phyloP scores from a whole-genome alignment of 1,140 invertebrate species.

The Caerostris darwini region DNA sequence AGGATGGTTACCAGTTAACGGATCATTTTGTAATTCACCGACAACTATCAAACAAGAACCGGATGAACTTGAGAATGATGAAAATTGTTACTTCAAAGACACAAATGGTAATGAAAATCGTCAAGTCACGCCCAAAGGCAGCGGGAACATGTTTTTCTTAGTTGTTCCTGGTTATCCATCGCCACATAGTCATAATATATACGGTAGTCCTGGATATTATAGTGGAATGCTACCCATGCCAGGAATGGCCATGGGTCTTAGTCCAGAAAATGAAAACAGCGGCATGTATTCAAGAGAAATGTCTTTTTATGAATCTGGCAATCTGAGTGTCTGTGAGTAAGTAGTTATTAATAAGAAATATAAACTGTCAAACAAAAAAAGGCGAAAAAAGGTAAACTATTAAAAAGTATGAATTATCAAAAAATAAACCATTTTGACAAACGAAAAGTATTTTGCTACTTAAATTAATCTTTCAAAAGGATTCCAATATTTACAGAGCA shows the following conservation, averaged over 20 bases:
- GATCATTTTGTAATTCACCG: neutral
- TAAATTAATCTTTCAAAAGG: too few species aligned
- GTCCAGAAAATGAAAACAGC: neutral
- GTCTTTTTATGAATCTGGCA: neutral
- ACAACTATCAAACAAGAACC: neutral
- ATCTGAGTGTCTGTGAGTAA: too few species aligned
- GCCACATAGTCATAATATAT: neutral
- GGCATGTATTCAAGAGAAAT: neutral
- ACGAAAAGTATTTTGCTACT: too few species aligned
- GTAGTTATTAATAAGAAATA: too few species aligned
- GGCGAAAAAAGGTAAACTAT: too few species aligned
- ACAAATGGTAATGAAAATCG: neutral
- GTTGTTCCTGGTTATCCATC: constrained; percentile 11
- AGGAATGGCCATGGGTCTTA: neutral
- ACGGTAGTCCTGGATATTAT: neutral
- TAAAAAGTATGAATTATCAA: too few species aligned
- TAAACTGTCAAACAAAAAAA: too few species aligned
- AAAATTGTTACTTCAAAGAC: neutral
- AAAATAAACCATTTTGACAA: too few species aligned
- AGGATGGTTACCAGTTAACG: neutral
- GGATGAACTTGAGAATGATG: neutral
- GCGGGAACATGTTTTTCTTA: constrained; percentile 15
- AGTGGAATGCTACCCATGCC: neutral
- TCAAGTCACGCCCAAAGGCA: neutral
- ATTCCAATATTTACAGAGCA: too few species aligned